A percentile compares a stretch with the other conserved stretches of the same genome.
Conservation (phyloP, 2,113 vertebrate species). For the Sclerurus mexicanus region DNA sequence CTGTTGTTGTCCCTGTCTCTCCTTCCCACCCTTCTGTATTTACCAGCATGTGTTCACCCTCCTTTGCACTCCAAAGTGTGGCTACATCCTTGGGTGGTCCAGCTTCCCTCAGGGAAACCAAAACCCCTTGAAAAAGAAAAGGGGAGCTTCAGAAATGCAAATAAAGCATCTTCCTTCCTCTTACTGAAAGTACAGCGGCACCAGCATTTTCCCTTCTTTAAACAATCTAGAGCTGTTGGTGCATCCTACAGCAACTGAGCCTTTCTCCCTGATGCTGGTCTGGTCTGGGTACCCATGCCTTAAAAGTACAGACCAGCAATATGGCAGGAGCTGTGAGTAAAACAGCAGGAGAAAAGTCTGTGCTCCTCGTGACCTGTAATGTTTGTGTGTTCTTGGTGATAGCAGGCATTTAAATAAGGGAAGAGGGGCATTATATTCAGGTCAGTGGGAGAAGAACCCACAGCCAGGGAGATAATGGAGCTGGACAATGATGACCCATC, state of each 20-base stretch:
- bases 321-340: background rate
- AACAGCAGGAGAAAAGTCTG: background rate
- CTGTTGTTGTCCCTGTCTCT: background rate
- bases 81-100: conserved; percentile 39
- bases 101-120: background rate
- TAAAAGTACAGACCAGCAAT: background rate
- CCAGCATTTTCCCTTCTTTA: background rate
- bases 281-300: background rate
- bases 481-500: background rate
- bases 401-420: background rate
- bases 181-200: background rate
- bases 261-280: background rate
- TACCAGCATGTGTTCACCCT: background rate
- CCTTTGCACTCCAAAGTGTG: background rate
- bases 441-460: background rate
- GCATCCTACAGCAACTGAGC: background rate
- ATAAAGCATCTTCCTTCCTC: background rate
- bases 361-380: background rate
- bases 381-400: background rate
- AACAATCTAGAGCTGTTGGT: background rate
- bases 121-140: conserved; percentile 5
- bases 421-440: background rate
- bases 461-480: background rate
- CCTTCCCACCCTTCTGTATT: background rate
- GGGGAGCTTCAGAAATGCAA: background rate